Conservation (phyloP, 2,888 invertebrate species). For the Coelinius sp. region DNA sequence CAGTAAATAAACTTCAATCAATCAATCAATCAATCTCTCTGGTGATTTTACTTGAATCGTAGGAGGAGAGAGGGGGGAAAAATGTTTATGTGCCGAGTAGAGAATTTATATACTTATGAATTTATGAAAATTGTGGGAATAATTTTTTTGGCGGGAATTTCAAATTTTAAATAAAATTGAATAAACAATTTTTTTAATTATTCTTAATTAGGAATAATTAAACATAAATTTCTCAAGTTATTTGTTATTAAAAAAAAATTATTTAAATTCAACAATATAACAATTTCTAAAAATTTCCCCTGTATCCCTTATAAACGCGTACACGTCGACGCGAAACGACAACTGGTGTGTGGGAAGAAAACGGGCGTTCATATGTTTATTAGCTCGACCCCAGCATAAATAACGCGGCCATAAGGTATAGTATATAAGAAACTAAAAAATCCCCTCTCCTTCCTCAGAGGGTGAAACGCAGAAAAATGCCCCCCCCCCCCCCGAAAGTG, state of each 20-base stretch:
- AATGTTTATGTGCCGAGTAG: no score
- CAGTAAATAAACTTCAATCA: no score
- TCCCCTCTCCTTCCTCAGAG: constrained; percentile 37
- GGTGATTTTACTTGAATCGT: background rate
- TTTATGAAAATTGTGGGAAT: no score
- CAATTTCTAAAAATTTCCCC: constrained; percentile 13
- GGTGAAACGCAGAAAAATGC: constrained; percentile 37
- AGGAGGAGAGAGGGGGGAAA: constrained; percentile 27
- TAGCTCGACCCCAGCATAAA: constrained; percentile 70
- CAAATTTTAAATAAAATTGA: no score
- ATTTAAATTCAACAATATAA: no score
- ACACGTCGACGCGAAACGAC: constrained; percentile 37
- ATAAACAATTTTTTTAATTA: no score
- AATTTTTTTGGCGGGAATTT: no score
- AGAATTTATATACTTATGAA: no score
- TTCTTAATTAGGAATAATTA: no score
- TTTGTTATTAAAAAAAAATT: no score
- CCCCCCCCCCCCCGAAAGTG: constrained; percentile 31
- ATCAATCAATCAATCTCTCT: background rate
- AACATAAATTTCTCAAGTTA: no score
- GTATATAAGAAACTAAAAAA: constrained; percentile 40
- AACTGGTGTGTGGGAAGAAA: constrained; percentile 60
- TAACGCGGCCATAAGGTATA: constrained; percentile 69
- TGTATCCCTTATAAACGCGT: background rate
- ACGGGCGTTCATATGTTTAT: constrained; percentile 71